phyloP scores from a whole-genome alignment of 2,113 vertebrate species.

The Alaudala cheleensis region DNA sequence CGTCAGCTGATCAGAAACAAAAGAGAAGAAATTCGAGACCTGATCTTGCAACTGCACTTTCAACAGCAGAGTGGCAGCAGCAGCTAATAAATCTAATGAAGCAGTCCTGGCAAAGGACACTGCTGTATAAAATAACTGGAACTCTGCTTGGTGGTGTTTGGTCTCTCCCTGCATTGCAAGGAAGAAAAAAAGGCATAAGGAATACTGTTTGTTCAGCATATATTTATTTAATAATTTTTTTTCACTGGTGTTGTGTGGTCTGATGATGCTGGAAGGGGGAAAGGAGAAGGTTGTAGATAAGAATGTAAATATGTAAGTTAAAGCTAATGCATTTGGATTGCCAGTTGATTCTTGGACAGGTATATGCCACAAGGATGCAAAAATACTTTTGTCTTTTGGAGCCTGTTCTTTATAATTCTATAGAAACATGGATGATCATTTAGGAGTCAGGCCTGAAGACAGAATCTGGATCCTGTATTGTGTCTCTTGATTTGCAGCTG shows the following conservation, averaged over 20 bases:
- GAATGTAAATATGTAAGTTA: conserved; percentile 52
- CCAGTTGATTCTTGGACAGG: conserved; percentile 40
- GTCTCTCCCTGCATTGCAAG: conserved; percentile 13
- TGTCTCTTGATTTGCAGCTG: conserved; percentile 62
- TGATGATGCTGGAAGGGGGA: not conserved
- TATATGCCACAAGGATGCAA: conserved; percentile 16
- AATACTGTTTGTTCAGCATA: conserved; percentile 41
- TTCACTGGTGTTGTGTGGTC: conserved; percentile 1
- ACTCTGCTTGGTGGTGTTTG: conserved; percentile 40
- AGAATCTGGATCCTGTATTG: conserved; percentile 14
- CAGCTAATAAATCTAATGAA: conserved; percentile 66
- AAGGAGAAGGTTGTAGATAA: not conserved
- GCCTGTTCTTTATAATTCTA: not conserved
- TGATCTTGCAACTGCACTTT: conserved; percentile 88
- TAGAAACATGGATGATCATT: not conserved
- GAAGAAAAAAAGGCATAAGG: not conserved
- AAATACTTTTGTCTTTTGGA: conserved; percentile 44
- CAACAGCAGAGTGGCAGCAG: conserved; percentile 79
- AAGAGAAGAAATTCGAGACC: conserved; percentile 90
- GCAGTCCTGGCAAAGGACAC: conserved; percentile 2
- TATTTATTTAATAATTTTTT: conserved; percentile 50
- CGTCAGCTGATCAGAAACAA: conserved; percentile 89
- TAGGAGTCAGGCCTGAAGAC: not conserved
- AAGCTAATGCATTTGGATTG: conserved; percentile 43
- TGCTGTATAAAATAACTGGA: conserved; percentile 29